Conservation (phyloP, 2,113 vertebrate species). For the Syngnathus floridae region DNA sequence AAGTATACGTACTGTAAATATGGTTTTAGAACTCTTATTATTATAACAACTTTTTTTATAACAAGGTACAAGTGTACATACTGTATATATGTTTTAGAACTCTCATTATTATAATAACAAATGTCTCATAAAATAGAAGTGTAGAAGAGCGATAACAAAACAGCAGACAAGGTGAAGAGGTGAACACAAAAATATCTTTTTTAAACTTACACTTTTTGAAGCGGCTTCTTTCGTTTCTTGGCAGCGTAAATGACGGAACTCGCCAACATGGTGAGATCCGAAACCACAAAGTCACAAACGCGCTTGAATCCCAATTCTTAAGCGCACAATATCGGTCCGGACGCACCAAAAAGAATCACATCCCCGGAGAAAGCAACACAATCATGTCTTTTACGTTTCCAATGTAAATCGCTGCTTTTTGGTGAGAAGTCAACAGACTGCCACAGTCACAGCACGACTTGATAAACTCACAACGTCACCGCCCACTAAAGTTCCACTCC, state of each 20-base stretch:
- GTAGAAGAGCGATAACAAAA: neutral
- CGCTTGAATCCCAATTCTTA: neutral
- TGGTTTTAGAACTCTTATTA: too few species aligned
- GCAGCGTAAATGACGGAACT: constrained; percentile 62
- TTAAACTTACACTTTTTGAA: constrained; percentile 71
- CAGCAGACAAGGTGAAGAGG: neutral
- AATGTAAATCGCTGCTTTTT: neutral
- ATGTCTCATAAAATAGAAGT: neutral
- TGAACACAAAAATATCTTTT: neutral
- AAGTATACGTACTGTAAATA: too few species aligned
- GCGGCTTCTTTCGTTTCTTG: constrained; percentile 76
- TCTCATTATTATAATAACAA: too few species aligned
- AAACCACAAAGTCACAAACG: neutral
- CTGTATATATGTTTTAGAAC: too few species aligned
- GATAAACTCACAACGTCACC: neutral
- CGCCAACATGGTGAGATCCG: constrained; percentile 46
- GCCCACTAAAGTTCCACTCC: neutral
- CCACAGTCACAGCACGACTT: too few species aligned
- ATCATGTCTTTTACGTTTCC: neutral
- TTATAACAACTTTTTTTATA: too few species aligned
- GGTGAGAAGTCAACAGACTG: neutral
- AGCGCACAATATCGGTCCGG: neutral
- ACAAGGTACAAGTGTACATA: too few species aligned
- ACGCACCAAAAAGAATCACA: neutral
- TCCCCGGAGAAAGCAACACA: neutral